Conservation (phyloP, 2,888 invertebrate species). For the Leptopterna dolabrata region DNA sequence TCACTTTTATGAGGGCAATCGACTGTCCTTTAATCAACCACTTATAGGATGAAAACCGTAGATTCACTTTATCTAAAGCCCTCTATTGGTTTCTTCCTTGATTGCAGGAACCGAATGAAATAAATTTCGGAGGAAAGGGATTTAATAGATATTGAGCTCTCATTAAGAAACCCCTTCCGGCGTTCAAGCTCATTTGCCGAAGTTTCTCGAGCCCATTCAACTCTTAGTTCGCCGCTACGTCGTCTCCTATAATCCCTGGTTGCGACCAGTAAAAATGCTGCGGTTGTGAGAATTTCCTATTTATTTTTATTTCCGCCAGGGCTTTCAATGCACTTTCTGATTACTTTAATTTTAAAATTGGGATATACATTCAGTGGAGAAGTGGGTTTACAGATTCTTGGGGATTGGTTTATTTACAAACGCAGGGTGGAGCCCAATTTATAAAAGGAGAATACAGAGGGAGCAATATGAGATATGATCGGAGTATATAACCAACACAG, state of each 20-base stretch:
- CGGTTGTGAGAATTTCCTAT: neutral
- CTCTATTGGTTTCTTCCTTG: conserved; percentile 37
- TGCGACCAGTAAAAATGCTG: neutral
- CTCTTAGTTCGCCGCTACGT: neutral
- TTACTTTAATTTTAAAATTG: no score
- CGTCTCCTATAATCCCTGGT: neutral
- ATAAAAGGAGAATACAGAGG: no score
- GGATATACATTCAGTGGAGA: no score
- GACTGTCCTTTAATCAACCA: conserved; percentile 38
- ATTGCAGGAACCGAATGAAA: conserved; percentile 24
- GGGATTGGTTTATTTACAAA: no score
- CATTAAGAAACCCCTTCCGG: conserved; percentile 19
- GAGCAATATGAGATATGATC: no score
- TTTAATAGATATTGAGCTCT: conserved; percentile 44
- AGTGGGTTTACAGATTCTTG: no score
- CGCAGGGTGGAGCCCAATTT: no score
- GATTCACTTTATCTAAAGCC: conserved; percentile 41
- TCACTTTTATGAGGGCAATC: neutral
- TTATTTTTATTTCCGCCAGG: neutral
- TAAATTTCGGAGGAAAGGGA: conserved; percentile 39
- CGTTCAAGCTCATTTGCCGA: conserved; percentile 25
- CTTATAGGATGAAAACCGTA: conserved; percentile 43
- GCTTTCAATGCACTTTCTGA: neutral
- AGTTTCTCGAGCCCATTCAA: neutral
- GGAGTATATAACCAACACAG: no score